These are phyloP conservation scores for Microcebus tavaratra DNA, from an alignment of 2,113 vertebrate species.

Conservation along the genomic window DNA sequence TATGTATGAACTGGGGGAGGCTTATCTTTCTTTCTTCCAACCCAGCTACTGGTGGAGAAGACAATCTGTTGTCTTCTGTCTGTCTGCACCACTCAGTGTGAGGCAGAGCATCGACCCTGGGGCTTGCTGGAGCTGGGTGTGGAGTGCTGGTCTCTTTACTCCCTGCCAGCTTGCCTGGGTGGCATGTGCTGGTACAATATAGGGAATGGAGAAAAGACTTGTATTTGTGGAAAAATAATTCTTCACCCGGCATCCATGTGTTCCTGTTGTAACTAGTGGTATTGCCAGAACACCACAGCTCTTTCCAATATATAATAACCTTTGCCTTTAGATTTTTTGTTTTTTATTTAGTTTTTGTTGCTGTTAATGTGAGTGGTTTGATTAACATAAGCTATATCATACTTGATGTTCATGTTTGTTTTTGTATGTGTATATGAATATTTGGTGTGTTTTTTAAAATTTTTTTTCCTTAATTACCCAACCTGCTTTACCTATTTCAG, in stretches of 20 bases:
- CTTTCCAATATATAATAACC: not conserved
- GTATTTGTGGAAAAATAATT: not conserved
- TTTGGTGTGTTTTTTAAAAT: not conserved
- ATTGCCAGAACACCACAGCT: not conserved
- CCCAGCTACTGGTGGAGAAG: not conserved
- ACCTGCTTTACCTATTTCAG: slow-evolving; percentile 74
- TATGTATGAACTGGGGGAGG: not conserved
- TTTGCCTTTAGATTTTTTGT: not conserved
- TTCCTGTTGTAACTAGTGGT: not conserved
- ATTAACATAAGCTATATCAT: not conserved
- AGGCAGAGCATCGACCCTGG: fast-evolving
- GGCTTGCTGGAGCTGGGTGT: not conserved
- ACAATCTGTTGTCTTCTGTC: not conserved
- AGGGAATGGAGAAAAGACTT: not conserved
- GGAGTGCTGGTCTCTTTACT: not conserved
- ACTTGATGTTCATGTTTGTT: not conserved
- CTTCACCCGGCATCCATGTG: fast-evolving
- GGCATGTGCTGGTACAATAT: fast-evolving
- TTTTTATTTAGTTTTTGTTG: not conserved
- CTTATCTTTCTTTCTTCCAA: not conserved
- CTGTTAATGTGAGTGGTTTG: not conserved
- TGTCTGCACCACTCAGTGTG: not conserved
- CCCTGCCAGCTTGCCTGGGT: not conserved
- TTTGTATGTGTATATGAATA: not conserved
- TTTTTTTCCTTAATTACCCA: not conserved